A percentile compares a stretch with the other conserved stretches of the same genome.
phyloP scores from a whole-genome alignment of 2,113 vertebrate genomes.

The Strix aluco region DNA sequence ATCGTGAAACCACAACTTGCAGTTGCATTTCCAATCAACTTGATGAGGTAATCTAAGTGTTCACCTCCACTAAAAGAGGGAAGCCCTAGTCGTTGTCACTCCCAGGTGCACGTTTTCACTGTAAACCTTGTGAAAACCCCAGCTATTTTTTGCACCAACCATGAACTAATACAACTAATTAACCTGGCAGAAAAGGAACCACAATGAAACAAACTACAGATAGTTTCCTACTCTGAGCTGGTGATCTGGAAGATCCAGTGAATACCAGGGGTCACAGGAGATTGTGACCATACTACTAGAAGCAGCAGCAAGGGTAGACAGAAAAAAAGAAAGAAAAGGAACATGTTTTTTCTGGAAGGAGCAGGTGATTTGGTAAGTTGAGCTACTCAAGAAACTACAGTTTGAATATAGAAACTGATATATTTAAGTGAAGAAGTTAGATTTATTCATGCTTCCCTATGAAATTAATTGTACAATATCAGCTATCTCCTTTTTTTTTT shows the following conservation, averaged over 20 bases:
- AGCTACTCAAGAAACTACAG: neutral
- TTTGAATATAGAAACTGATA: neutral
- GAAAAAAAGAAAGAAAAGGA: neutral
- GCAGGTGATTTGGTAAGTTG: neutral
- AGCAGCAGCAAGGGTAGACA: neutral
- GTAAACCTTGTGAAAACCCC: neutral
- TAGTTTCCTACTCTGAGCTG: neutral
- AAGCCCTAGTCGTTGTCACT: neutral
- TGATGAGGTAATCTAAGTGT: neutral
- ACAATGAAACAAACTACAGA: neutral
- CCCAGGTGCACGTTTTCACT: neutral
- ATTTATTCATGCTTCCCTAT: neutral
- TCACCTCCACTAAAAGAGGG: neutral
- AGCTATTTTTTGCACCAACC: neutral
- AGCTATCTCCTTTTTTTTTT: neutral
- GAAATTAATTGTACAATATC: neutral
- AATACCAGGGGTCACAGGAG: neutral
- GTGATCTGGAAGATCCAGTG: neutral
- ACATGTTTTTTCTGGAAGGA: fast-evolving
- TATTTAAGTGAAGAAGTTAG: neutral
- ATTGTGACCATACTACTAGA: neutral
- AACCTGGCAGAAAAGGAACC: neutral
- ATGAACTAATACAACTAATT: neutral
- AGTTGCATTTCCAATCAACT: neutral
- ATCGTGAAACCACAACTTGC: neutral